These are phyloP conservation scores for Octodonta nipae DNA, from an alignment of 2,888 invertebrate species.

Conservation along the genomic window DNA sequence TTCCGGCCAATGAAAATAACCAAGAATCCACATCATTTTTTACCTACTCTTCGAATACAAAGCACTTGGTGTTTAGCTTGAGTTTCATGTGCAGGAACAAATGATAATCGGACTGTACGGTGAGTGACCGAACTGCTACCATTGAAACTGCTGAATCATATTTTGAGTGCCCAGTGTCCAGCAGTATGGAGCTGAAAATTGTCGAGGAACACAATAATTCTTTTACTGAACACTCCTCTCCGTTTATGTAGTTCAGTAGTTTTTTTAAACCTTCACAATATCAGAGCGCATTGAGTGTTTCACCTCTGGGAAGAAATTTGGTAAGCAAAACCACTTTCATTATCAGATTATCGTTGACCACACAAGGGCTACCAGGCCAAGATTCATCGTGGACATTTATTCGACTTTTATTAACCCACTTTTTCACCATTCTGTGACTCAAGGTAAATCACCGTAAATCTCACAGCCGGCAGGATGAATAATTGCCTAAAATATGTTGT, in stretches of 20 bases:
- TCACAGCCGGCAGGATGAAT: not conserved
- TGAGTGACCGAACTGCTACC: too few relatives aligned
- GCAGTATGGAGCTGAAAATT: too few relatives aligned
- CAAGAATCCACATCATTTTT: not conserved
- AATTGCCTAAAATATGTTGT: not conserved
- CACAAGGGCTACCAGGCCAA: not conserved
- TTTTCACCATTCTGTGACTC: constrained; percentile 1
- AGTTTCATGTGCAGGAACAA: not conserved
- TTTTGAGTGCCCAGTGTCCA: too few relatives aligned
- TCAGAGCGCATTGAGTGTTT: too few relatives aligned
- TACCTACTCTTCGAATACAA: not conserved
- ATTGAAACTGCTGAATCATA: too few relatives aligned
- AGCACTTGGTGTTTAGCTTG: not conserved
- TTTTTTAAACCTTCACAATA: too few relatives aligned
- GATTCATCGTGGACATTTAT: constrained; percentile 1
- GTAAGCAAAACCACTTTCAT: not conserved
- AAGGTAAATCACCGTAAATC: not conserved
- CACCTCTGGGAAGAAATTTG: too few relatives aligned
- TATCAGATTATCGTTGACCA: not conserved
- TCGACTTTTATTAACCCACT: constrained; percentile 1
- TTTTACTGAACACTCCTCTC: too few relatives aligned
- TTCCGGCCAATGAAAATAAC: not conserved
- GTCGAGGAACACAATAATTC: too few relatives aligned
- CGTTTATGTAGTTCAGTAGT: too few relatives aligned
- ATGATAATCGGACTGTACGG: too few relatives aligned